These are phyloP conservation scores for Acinonyx jubatus DNA, from an alignment of 2,113 vertebrate species.

Conservation along the genomic window DNA sequence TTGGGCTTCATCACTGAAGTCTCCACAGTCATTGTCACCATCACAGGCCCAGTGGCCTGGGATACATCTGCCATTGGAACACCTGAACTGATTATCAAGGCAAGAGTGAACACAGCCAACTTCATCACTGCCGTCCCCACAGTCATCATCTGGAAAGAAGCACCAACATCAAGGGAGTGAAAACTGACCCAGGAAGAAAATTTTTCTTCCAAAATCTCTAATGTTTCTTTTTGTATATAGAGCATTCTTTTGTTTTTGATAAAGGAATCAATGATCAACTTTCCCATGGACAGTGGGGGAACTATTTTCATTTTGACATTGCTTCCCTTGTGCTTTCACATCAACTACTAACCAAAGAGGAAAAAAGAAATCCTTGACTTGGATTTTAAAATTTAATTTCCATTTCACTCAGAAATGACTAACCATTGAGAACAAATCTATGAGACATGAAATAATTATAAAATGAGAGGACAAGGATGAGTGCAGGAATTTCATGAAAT, in stretches of 20 bases:
- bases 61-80: slow-evolving; percentile 93
- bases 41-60: slow-evolving; percentile 96
- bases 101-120: slow-evolving; percentile 91
- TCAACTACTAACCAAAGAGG: not conserved
- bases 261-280: not conserved
- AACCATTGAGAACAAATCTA: not conserved
- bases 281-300: not conserved
- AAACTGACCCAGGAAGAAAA: not conserved
- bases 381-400: slow-evolving; percentile 32
- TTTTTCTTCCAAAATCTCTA: not conserved
- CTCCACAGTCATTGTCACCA: slow-evolving; percentile 98
- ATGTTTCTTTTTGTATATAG: not conserved
- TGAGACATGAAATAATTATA: not conserved
- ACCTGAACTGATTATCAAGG: slow-evolving; percentile 92
- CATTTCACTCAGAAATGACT: not conserved
- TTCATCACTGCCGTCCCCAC: slow-evolving; percentile 96
- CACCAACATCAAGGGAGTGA: not conserved
- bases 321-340: not conserved
- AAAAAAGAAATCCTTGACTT: not conserved
- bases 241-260: not conserved
- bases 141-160: slow-evolving; percentile 92
- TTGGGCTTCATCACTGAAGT: slow-evolving; percentile 95
- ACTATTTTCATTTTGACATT: not conserved
- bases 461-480: not conserved
- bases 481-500: not conserved